These are phyloP conservation scores for Orchestia grillus DNA, from an alignment of 1,140 invertebrate species.

Conservation along the genomic window DNA sequence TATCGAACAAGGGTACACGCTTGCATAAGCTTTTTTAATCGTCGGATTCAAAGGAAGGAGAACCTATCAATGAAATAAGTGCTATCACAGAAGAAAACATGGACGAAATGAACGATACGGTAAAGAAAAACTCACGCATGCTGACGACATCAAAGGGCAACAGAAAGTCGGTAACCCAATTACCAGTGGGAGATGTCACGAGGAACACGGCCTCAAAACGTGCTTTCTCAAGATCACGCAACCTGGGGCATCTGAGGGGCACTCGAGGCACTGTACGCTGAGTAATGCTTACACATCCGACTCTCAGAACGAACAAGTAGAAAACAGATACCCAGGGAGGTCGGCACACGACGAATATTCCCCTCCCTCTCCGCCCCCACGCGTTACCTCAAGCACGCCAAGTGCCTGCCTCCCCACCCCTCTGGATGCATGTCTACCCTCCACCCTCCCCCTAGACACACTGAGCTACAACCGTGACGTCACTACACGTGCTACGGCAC, in stretches of 20 bases:
- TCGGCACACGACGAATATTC: not conserved
- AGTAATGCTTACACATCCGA: not conserved
- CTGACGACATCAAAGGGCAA: not conserved
- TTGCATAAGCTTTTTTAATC: not conserved
- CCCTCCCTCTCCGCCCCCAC: constrained; percentile 47
- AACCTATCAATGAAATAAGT: not conserved
- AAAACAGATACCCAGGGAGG: not conserved
- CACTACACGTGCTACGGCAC: constrained; percentile 40
- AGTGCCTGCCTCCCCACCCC: not conserved
- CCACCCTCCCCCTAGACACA: not conserved
- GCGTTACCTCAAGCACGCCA: not conserved
- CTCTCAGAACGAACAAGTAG: not conserved
- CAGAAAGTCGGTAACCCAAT: not conserved
- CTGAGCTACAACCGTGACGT: constrained; percentile 49
- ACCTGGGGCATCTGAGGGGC: not conserved
- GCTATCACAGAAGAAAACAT: not conserved
- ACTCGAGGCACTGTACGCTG: not conserved
- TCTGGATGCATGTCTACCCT: not conserved
- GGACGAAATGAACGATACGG: not conserved
- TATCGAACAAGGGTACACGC: not conserved
- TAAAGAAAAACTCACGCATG: not conserved
- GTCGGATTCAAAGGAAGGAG: not conserved
- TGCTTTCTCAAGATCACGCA: not conserved
- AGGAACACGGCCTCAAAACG: not conserved
- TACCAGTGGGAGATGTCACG: not conserved